A percentile compares a stretch with the other conserved stretches of the same genome.
These are phyloP conservation scores for Rhinichthys klamathensis DNA, from an alignment of 2,113 vertebrate species.

Conservation along the genomic window DNA sequence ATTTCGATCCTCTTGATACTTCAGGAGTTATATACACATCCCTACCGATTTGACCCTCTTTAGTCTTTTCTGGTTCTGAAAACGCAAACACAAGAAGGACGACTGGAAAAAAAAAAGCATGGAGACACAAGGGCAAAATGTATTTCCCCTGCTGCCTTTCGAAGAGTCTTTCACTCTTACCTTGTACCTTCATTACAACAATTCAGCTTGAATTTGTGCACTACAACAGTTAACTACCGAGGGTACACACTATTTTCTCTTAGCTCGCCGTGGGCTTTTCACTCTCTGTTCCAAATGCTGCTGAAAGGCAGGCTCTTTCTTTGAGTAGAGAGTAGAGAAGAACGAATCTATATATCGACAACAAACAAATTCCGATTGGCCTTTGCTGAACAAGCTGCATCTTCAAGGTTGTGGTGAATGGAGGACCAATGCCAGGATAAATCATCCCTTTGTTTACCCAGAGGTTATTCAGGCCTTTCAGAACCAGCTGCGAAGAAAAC, in stretches of 20 bases:
- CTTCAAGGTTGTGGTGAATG: constrained; percentile 37
- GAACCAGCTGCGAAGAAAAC: background rate
- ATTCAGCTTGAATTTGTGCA: background rate
- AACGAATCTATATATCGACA: constrained; percentile 27
- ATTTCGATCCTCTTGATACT: background rate
- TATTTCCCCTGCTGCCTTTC: background rate
- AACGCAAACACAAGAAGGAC: background rate
- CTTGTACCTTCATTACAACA: constrained; percentile 36
- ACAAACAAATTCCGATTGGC: constrained; percentile 39
- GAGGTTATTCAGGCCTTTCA: constrained; percentile 7
- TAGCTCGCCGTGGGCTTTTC: background rate
- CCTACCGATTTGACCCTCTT: background rate
- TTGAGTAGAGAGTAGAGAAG: constrained; percentile 38
- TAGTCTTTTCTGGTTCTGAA: background rate
- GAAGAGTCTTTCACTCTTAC: background rate
- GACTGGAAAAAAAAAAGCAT: background rate
- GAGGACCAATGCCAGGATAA: background rate
- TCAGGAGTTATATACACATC: background rate
- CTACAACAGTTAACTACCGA: constrained; percentile 28
- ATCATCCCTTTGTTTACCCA: background rate
- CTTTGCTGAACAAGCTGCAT: background rate
- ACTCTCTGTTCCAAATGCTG: constrained; percentile 23
- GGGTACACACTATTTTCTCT: constrained; percentile 31
- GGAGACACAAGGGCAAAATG: background rate
- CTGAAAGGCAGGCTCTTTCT: constrained; percentile 34